Conservation (phyloP, 1,140 invertebrate species). For the Diorhabda elongata region DNA sequence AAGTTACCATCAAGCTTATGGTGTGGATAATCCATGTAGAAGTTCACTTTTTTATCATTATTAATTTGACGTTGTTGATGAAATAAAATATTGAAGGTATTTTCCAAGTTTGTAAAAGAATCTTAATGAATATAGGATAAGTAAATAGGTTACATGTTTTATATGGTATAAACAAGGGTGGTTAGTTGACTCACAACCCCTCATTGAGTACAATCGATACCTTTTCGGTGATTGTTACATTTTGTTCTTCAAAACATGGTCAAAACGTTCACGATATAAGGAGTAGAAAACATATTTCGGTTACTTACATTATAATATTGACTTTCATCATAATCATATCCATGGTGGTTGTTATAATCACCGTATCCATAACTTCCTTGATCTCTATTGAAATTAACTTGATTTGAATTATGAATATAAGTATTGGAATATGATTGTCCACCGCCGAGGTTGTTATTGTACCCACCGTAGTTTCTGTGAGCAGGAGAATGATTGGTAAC, state of each 20-base stretch:
- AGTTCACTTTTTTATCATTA: too few species aligned
- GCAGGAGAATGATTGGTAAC: background rate
- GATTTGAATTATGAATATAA: background rate
- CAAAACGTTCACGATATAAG: background rate
- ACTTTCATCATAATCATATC: slow-evolving; percentile 12
- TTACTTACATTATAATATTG: slow-evolving; percentile 11
- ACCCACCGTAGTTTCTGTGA: background rate
- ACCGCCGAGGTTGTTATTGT: background rate
- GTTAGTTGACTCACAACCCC: background rate
- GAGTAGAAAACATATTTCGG: background rate
- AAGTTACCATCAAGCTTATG: too few species aligned
- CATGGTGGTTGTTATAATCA: background rate
- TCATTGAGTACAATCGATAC: background rate
- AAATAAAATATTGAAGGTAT: background rate
- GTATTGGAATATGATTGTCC: background rate
- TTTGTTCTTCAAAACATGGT: background rate
- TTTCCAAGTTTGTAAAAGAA: background rate
- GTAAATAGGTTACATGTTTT: background rate
- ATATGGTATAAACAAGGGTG: background rate
- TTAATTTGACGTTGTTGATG: too few species aligned
- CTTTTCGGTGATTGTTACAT: background rate
- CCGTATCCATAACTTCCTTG: background rate
- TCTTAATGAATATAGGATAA: background rate
- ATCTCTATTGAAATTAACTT: background rate
- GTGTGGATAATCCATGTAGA: too few species aligned